Evolutionary conservation across 2,797 vertebrate genomes (phyloP), one percentile per base, ranked within the genome.

Genomic region (Thunnus albacares): DNA sequence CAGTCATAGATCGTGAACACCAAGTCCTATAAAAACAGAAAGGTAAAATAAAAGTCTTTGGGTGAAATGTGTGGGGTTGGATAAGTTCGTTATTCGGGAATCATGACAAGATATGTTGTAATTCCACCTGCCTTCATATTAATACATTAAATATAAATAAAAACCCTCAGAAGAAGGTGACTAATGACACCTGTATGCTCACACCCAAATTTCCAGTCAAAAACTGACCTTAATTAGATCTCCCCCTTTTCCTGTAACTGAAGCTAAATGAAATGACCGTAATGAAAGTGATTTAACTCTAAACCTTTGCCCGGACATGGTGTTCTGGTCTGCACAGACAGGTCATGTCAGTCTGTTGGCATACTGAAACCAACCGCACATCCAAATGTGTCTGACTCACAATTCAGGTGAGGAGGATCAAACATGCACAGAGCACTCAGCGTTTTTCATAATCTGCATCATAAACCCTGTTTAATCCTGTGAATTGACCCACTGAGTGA

Each of bases 1-100:
- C 93, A 94, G 90, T 94, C 84, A 71, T 84, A 77, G 49, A 28
- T 67, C 0, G 91, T 93, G 71, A 93, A 95, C 69, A 90, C 85
- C 90, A 94, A 61, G 15, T 95, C 93, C 93, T 95, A 38, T 22
- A 51, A 53, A 73, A 68, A 45, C 26, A 69, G 61, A 47, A 14
- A 22, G 1, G 8, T 35, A 26, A 59, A 15, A 38, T 4, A 45
- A 7, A 22, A 3, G 2, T 33, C 1, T 18, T 10, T 74, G 24
- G 57, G 22, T 58, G 10, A 65, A 45, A 41, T 17, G 14, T 56
- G 12, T 64, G 18, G 8, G 14, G 38, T 0, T 43, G 1, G 47
- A n/a, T 13, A 1, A 18, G 0, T 24, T 17, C 0, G 28, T 60
- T 14, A 71, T 18, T 66, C 3, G 55, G 17, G n/a, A 53, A 49